Percentiles rank a stretch among this genome's conserved stretches.
phyloP scores from a whole-genome alignment of 2,888 invertebrate genomes.

The Dugesia japonica region DNA sequence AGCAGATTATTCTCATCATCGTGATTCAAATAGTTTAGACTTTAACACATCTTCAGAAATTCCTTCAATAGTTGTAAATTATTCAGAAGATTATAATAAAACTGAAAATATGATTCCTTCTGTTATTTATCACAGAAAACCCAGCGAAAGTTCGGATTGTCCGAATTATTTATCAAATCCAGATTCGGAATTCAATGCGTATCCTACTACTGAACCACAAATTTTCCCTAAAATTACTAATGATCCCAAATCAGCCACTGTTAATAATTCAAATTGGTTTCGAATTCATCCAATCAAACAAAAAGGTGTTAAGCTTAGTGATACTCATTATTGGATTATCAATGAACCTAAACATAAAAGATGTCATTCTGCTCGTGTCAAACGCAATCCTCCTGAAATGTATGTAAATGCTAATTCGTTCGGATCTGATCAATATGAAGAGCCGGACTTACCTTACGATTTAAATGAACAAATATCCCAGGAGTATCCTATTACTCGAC shows the following conservation, averaged over 20 bases:
- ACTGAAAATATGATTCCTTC: background rate
- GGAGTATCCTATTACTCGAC: background rate
- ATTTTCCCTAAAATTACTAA: background rate
- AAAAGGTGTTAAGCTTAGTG: background rate
- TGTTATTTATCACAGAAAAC: background rate
- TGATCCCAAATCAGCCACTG: background rate
- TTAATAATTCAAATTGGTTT: background rate
- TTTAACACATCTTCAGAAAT: background rate
- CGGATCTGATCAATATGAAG: background rate
- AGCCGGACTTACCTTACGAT: background rate
- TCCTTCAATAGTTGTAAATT: background rate
- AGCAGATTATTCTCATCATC: background rate
- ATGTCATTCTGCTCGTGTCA: slow-evolving; percentile 1
- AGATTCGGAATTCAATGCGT: background rate
- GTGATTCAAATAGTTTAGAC: background rate
- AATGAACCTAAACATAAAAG: slow-evolving; percentile 6
- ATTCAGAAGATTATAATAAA: background rate
- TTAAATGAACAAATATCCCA: background rate
- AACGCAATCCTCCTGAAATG: background rate
- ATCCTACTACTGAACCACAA: background rate
- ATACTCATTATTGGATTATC: slow-evolving; percentile 3
- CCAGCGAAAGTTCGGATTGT: background rate
- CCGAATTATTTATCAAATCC: background rate
- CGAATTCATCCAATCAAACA: background rate
- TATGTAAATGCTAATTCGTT: background rate